Evolutionary conservation across 2,888 invertebrate species (phyloP).

Genomic region (Pristionchus entomophagus): DNA sequence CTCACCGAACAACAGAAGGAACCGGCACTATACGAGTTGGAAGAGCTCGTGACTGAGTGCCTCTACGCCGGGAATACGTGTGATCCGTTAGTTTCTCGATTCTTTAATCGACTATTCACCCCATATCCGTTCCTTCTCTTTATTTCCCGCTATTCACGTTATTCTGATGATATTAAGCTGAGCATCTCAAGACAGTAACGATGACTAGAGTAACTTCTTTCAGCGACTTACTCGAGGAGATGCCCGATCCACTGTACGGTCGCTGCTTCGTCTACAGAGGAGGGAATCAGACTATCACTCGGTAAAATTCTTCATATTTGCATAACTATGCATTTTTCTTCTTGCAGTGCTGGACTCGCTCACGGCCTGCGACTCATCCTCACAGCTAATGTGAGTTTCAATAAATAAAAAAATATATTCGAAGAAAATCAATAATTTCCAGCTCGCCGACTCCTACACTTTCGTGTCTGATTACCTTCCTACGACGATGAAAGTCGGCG

Average conservation of each 20-base stretch:
- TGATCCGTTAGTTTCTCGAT: not conserved
- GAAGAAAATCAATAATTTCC: not conserved
- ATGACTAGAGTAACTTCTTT: not conserved
- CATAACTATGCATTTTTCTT: too few species aligned
- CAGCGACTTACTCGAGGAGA: not conserved
- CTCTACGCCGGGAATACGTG: conserved; percentile 31
- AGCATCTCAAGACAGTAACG: not conserved
- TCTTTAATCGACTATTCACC: not conserved
- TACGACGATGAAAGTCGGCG: conserved; percentile 16
- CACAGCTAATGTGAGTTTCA: conserved; percentile 42
- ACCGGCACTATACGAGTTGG: not conserved
- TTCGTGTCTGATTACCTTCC: conserved; percentile 42
- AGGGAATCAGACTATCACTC: not conserved
- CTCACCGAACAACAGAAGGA: conserved; percentile 41
- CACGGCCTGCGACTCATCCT: conserved; percentile 41
- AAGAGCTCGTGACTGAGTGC: conserved; percentile 45
- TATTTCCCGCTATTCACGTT: too few species aligned
- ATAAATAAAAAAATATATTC: not conserved
- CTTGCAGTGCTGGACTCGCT: not conserved
- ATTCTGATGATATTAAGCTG: not conserved
- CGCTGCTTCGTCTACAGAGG: conserved; percentile 46
- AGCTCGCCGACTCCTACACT: not conserved
- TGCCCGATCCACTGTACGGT: conserved; percentile 40
- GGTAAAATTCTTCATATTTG: too few species aligned
- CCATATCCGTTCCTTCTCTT: too few species aligned